phyloP scores from a whole-genome alignment of 2,113 vertebrate species.

The Rhinichthys klamathensis region DNA sequence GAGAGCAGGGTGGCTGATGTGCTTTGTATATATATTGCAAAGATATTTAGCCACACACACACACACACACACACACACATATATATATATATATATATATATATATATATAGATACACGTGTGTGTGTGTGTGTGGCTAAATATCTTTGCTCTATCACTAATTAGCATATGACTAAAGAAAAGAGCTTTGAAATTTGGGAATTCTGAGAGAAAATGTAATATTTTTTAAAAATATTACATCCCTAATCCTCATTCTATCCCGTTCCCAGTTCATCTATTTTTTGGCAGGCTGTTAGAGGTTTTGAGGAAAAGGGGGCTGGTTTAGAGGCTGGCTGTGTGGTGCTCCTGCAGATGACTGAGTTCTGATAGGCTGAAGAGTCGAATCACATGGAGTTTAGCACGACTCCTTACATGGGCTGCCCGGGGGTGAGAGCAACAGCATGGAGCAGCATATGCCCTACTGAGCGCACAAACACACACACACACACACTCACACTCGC shows the following conservation, averaged over 20 bases:
- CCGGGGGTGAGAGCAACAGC: slow-evolving; percentile 67
- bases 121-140: too few species aligned
- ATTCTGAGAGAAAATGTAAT: background rate
- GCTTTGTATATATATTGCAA: too few species aligned
- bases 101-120: too few species aligned
- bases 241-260: background rate
- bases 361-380: slow-evolving; percentile 80
- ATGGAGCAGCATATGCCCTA: slow-evolving; percentile 42
- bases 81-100: too few species aligned
- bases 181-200: background rate
- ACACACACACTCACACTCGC: slow-evolving; percentile 12
- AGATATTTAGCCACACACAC: too few species aligned
- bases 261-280: background rate
- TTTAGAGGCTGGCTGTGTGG: slow-evolving; percentile 31
- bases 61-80: too few species aligned
- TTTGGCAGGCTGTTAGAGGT: slow-evolving; percentile 24
- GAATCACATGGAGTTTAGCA: slow-evolving; percentile 82
- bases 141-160: background rate
- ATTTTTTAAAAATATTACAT: background rate
- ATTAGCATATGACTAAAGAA: too few species aligned
- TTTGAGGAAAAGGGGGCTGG: slow-evolving; percentile 34
- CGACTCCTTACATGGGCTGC: slow-evolving; percentile 74
- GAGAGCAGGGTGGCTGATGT: too few species aligned
- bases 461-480: slow-evolving; percentile 10
- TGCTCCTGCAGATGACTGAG: slow-evolving; percentile 71